Conservation (phyloP, 2,888 invertebrate genomes). For the Athalia cordata region DNA sequence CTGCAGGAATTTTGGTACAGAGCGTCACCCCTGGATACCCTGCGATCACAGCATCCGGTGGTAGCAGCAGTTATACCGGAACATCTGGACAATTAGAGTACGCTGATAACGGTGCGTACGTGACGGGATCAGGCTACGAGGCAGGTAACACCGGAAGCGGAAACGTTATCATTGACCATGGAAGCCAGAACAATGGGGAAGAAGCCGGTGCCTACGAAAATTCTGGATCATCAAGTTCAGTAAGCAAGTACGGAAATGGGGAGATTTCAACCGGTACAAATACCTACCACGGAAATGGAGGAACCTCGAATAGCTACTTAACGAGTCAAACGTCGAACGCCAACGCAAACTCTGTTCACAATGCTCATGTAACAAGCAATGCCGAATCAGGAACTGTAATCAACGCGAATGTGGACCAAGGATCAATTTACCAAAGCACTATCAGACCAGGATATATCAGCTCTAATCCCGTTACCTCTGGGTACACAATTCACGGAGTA, state of each 20-base stretch:
- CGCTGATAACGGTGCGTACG: background rate
- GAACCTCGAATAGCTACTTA: constrained; percentile 42
- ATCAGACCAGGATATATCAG: constrained; percentile 57
- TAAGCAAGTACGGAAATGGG: constrained; percentile 21
- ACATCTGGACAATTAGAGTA: constrained; percentile 3
- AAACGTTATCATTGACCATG: constrained; percentile 9
- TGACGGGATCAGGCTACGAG: constrained; percentile 24
- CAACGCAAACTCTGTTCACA: constrained; percentile 51
- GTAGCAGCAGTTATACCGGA: background rate
- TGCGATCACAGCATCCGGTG: background rate
- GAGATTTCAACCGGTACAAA: constrained; percentile 36
- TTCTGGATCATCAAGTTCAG: constrained; percentile 10
- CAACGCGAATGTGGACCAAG: constrained; percentile 52
- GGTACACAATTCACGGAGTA: constrained; percentile 55
- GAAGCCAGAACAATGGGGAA: background rate
- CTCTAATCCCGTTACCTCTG: constrained; percentile 56
- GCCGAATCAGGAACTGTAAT: constrained; percentile 55
- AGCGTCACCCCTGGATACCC: constrained; percentile 21
- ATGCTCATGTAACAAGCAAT: constrained; percentile 50
- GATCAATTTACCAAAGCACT: constrained; percentile 51
- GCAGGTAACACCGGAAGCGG: constrained; percentile 21
- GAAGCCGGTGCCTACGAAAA: background rate
- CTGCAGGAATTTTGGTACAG: constrained; percentile 1
- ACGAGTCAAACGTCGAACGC: constrained; percentile 41
- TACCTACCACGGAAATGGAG: constrained; percentile 40